phyloP scores from a whole-genome alignment of 1,140 invertebrate genomes.

The Solenopsis invicta region DNA sequence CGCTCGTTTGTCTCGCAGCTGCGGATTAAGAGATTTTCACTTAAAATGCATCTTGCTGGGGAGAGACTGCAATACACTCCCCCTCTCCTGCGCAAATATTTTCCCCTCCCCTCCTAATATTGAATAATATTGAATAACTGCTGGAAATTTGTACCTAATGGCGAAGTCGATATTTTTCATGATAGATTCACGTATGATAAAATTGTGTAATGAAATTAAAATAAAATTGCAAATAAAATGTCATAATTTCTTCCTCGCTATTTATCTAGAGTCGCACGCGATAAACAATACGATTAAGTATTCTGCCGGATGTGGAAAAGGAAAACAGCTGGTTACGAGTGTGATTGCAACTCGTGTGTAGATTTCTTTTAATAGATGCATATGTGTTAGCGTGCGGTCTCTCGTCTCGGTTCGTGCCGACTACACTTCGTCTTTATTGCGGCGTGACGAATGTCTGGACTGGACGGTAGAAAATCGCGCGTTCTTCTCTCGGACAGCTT shows the following conservation, averaged over 20 bases:
- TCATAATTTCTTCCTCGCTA: not conserved
- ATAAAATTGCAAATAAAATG: slow-evolving; percentile 11
- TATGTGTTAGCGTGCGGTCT: not conserved
- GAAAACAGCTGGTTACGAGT: not conserved
- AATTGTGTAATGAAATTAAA: slow-evolving; percentile 8
- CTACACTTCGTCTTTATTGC: slow-evolving; percentile 31
- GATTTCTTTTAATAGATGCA: slow-evolving; percentile 20
- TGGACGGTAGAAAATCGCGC: slow-evolving; percentile 41
- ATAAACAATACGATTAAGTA: not conserved
- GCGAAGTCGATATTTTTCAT: not conserved
- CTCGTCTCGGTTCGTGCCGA: slow-evolving; percentile 12
- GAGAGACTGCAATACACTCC: not conserved
- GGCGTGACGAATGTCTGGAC: slow-evolving; percentile 17
- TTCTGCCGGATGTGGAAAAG: not conserved
- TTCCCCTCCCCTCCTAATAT: no score
- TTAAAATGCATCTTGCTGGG: slow-evolving; percentile 44
- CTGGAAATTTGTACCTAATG: not conserved
- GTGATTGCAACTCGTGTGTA: not conserved
- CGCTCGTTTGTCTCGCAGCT: slow-evolving; percentile 32
- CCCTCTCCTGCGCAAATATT: not conserved
- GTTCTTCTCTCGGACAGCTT: slow-evolving; percentile 34
- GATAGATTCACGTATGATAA: not conserved
- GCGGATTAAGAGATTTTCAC: slow-evolving; percentile 59
- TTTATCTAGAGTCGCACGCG: not conserved
- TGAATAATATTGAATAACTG: slow-evolving; percentile 38